Evolutionary conservation across 2,797 vertebrate genomes (phyloP).

Genomic region (Mastacembelus armatus): DNA sequence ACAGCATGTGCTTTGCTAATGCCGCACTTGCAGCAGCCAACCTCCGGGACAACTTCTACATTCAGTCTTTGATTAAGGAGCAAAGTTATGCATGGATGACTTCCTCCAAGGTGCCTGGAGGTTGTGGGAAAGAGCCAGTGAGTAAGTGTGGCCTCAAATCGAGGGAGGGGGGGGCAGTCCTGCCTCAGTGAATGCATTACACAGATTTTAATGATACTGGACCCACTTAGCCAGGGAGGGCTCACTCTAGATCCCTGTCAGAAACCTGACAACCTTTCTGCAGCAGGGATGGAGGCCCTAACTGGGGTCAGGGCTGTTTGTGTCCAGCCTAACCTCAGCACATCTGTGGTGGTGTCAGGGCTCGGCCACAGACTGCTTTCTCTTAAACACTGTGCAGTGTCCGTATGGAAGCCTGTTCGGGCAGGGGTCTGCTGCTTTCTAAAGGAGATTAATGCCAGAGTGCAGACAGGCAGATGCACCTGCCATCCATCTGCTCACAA

Average conservation of each 20-base stretch:
- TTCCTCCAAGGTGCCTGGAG: slow-evolving; percentile 87
- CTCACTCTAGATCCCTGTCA: slow-evolving; percentile 28
- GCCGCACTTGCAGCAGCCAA: slow-evolving; percentile 82
- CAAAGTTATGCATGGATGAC: slow-evolving; percentile 89
- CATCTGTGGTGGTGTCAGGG: slow-evolving; percentile 30
- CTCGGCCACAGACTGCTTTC: slow-evolving; percentile 43
- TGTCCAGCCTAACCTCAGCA: slow-evolving; percentile 39
- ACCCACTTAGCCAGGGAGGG: slow-evolving; percentile 34
- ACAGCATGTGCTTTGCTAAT: slow-evolving; percentile 89
- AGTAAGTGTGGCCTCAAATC: slow-evolving; percentile 75
- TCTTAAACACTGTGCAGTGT: slow-evolving; percentile 60
- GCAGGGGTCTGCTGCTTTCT: slow-evolving; percentile 30
- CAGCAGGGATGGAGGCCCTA: slow-evolving; percentile 22
- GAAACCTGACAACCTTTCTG: slow-evolving; percentile 6
- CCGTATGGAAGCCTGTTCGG: slow-evolving; percentile 45
- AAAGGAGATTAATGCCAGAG: slow-evolving; percentile 55
- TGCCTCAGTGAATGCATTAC: slow-evolving; percentile 50
- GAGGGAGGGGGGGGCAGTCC: slow-evolving; percentile 41
- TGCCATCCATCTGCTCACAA: slow-evolving; percentile 35
- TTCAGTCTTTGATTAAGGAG: slow-evolving; percentile 91
- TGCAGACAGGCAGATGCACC: slow-evolving; percentile 44
- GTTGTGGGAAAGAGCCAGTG: slow-evolving; percentile 84
- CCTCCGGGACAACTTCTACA: slow-evolving; percentile 87
- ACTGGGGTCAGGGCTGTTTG: slow-evolving; percentile 48
- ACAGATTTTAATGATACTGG: slow-evolving; percentile 56